phyloP scores from a whole-genome alignment of 2,113 vertebrate species.

The Isurus oxyrinchus region DNA sequence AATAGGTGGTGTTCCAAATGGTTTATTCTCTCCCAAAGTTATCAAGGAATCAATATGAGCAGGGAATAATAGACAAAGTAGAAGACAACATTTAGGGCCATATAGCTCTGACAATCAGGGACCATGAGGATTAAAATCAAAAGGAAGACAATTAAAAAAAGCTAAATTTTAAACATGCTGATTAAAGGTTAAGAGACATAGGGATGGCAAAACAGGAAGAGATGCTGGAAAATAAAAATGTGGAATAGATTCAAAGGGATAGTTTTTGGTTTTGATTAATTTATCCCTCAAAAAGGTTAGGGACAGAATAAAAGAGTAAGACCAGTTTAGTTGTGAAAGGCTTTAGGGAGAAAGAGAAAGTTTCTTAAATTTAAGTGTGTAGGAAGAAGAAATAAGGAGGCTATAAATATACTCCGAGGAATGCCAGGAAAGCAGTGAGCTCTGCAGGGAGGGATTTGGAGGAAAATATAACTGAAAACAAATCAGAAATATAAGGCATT shows the following conservation, averaged over 20 bases:
- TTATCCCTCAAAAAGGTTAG: neutral
- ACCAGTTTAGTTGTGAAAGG: neutral
- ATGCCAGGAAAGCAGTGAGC: neutral
- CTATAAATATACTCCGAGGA: neutral
- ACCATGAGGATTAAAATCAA: neutral
- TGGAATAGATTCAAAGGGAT: neutral
- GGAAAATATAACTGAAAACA: neutral
- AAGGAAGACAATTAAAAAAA: neutral
- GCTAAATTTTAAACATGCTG: neutral
- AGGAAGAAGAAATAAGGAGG: neutral
- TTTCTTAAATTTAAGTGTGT: neutral
- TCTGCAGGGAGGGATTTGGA: neutral
- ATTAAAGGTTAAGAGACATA: neutral
- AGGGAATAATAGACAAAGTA: neutral
- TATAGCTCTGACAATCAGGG: neutral
- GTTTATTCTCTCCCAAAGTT: neutral
- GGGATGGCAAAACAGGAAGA: neutral
- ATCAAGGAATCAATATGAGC: neutral
- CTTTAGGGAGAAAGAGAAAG: neutral
- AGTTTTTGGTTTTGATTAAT: neutral
- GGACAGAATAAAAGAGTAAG: neutral
- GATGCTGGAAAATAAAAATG: neutral
- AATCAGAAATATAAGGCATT: neutral
- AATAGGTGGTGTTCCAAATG: neutral
- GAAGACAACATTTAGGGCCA: neutral